A percentile compares a stretch with the other conserved stretches of the same genome.
Conservation (phyloP, 2,888 invertebrate genomes). For the Neoitamus cyanurus region DNA sequence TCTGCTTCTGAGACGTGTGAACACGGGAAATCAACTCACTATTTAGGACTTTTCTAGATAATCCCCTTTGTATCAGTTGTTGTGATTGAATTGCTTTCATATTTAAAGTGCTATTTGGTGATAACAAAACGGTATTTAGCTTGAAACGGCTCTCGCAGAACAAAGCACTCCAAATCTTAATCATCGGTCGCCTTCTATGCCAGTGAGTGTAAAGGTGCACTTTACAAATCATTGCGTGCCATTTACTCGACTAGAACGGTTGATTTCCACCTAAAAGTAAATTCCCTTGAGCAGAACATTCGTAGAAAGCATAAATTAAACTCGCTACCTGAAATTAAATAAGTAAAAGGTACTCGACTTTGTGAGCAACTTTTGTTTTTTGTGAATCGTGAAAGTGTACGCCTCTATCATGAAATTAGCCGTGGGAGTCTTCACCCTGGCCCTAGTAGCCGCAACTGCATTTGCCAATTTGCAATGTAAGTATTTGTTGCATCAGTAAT, state of each 20-base stretch:
- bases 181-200: constrained; percentile 80
- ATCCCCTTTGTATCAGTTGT: not conserved
- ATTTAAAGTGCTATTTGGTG: constrained; percentile 8
- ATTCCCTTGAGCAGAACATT: not conserved
- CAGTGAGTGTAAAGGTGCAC: constrained; percentile 90
- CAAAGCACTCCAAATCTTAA: not conserved
- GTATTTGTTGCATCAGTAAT: constrained; percentile 61
- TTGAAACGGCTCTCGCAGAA: not conserved
- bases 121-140: constrained; percentile 6
- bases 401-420: constrained; percentile 70
- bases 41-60: constrained; percentile 22
- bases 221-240: constrained; percentile 53
- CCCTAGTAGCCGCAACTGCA: constrained; percentile 60
- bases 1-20: constrained; percentile 31
- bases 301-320: not conserved
- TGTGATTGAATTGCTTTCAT: not conserved
- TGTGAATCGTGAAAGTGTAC: not conserved
- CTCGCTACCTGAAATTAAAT: not conserved
- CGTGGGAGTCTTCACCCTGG: constrained; percentile 67
- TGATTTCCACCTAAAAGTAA: not conserved
- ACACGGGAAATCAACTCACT: not conserved
- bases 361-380: not conserved
- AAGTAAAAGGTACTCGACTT: not conserved
- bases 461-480: constrained; percentile 75
- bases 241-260: constrained; percentile 8